Percentiles rank a stretch among this genome's conserved stretches.
phyloP scores from a whole-genome alignment of 2,113 vertebrate species.

The Propithecus coquereli region DNA sequence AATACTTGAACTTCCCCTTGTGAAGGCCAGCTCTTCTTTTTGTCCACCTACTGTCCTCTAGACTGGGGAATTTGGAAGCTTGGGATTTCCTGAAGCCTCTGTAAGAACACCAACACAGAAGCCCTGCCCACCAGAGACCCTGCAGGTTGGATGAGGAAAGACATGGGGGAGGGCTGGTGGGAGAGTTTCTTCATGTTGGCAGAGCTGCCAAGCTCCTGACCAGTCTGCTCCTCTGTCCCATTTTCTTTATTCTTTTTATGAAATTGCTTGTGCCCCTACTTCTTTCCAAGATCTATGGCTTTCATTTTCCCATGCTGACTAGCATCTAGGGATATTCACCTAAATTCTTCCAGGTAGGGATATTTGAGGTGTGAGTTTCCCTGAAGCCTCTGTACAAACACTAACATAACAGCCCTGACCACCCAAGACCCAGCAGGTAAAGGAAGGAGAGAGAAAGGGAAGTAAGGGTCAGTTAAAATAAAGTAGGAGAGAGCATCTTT shows the following conservation, averaged over 20 bases:
- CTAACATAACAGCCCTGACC: neutral
- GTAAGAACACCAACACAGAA: neutral
- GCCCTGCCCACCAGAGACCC: neutral
- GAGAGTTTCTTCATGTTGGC: neutral
- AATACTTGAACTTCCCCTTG: neutral
- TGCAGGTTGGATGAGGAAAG: neutral
- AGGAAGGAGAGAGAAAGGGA: conserved; percentile 21
- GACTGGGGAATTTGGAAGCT: neutral
- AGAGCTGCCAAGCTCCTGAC: neutral
- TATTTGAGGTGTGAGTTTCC: neutral
- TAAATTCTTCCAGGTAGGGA: neutral
- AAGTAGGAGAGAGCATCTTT: neutral
- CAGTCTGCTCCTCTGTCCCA: neutral
- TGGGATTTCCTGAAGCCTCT: neutral
- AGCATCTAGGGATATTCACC: neutral
- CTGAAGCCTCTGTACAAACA: neutral
- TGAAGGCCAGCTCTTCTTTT: neutral
- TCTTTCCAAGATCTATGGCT: neutral
- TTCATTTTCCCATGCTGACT: neutral
- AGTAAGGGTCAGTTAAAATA: neutral
- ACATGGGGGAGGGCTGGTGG: neutral
- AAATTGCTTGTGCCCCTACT: neutral
- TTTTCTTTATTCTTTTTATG: conserved; percentile 19
- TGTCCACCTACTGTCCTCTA: neutral
- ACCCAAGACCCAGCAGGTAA: neutral